These are phyloP conservation scores for Melanotus villosus DNA, from an alignment of 2,888 invertebrate genomes.

Conservation along the genomic window DNA sequence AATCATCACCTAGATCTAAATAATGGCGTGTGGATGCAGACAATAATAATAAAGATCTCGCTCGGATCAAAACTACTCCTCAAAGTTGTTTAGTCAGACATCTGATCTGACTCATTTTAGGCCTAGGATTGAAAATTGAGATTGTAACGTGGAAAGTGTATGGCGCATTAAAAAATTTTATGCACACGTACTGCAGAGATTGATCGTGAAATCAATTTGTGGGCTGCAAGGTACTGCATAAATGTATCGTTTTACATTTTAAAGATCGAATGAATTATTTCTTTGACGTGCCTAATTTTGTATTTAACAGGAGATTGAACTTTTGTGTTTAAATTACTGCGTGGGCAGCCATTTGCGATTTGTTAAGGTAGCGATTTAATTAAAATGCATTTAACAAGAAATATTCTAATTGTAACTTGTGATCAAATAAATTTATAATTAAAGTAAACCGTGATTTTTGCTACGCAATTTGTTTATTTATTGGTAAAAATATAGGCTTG, in stretches of 20 bases:
- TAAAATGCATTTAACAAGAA: constrained; percentile 6
- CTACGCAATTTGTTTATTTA: too few relatives aligned
- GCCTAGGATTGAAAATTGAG: constrained; percentile 17
- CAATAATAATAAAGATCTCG: constrained; percentile 56
- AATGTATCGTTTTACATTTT: constrained; percentile 31
- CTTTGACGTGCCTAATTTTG: constrained; percentile 18
- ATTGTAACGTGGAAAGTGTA: constrained; percentile 24
- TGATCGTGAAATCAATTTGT: constrained; percentile 31
- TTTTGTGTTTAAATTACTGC: constrained; percentile 2
- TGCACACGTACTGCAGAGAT: constrained; percentile 28
- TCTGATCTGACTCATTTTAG: constrained; percentile 29
- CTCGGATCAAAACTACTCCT: constrained; percentile 37
- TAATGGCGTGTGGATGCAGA: constrained; percentile 54
- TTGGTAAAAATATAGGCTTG: too few relatives aligned
- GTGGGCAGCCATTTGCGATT: neutral
- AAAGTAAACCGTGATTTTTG: too few relatives aligned
- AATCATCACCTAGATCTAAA: constrained; percentile 58
- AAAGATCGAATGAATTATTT: constrained; percentile 20
- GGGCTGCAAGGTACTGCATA: constrained; percentile 1
- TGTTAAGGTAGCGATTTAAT: constrained; percentile 6
- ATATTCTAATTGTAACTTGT: constrained; percentile 6
- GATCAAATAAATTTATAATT: too few relatives aligned
- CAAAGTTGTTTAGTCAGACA: constrained; percentile 27
- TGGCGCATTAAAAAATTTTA: constrained; percentile 25
- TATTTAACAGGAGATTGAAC: constrained; percentile 17